phyloP scores from a whole-genome alignment of 2,113 vertebrate species.

The Paradoxurus hermaphroditus region DNA sequence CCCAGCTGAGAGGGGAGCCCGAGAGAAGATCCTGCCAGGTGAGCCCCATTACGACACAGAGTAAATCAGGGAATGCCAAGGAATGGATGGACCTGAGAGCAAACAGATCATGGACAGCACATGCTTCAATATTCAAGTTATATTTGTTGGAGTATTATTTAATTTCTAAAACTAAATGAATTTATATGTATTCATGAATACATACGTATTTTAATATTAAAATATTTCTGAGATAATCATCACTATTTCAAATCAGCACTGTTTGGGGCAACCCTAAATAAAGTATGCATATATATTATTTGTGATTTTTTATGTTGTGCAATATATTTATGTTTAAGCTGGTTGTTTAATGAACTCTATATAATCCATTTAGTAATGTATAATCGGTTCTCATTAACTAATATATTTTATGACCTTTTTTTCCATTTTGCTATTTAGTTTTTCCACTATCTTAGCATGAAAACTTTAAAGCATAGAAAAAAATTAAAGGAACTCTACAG shows the following conservation, averaged over 20 bases:
- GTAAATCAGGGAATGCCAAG: not conserved
- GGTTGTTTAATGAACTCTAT: not conserved
- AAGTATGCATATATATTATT: not conserved
- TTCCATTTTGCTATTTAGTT: not conserved
- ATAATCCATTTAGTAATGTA: not conserved
- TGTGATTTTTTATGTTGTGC: slow-evolving; percentile 13
- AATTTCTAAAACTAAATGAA: slow-evolving; percentile 32
- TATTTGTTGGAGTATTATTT: not conserved
- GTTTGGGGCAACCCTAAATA: not conserved
- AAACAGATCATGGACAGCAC: not conserved
- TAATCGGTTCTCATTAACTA: slow-evolving; percentile 4
- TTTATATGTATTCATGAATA: not conserved
- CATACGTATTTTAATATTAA: not conserved
- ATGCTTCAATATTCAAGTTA: not conserved
- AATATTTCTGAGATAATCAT: not conserved
- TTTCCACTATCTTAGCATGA: not conserved
- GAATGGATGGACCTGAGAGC: not conserved
- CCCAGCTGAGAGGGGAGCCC: not conserved
- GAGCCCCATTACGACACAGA: not conserved
- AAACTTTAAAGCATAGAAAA: slow-evolving; percentile 29
- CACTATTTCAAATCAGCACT: not conserved
- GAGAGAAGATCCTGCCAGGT: not conserved
- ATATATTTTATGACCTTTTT: not conserved
- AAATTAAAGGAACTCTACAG: not conserved
- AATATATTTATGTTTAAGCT: not conserved